phyloP scores from a whole-genome alignment of 2,113 vertebrate species.

The Anolis sagrei region DNA sequence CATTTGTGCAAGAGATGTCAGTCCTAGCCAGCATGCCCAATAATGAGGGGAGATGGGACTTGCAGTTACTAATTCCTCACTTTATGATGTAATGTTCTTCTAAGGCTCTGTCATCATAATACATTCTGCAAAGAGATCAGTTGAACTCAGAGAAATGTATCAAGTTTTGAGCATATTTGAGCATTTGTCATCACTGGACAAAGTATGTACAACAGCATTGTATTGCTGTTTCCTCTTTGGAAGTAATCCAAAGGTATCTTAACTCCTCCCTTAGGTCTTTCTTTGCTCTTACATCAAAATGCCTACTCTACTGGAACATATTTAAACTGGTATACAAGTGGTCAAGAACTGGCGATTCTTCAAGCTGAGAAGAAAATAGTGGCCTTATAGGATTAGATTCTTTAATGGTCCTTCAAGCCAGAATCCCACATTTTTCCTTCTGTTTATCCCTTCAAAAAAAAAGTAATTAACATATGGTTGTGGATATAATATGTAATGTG shows the following conservation, averaged over 20 bases:
- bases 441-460: not conserved
- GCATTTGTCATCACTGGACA: not conserved
- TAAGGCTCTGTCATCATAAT: not conserved
- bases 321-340: not conserved
- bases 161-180: not conserved
- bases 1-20: not conserved
- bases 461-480: not conserved
- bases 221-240: not conserved
- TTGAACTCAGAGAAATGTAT: not conserved
- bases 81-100: not conserved
- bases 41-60: not conserved
- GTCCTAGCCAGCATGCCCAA: not conserved
- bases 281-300: not conserved
- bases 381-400: not conserved
- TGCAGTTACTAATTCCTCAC: not conserved
- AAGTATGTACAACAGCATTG: not conserved
- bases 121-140: not conserved
- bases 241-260: not conserved
- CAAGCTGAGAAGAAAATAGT: not conserved
- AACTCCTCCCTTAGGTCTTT: not conserved
- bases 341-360: not conserved
- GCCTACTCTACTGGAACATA: not conserved
- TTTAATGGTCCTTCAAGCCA: not conserved
- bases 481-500: not conserved
- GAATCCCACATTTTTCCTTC: not conserved